These are phyloP conservation scores for Torymus texanus DNA, from an alignment of 2,888 invertebrate genomes.

Conservation along the genomic window DNA sequence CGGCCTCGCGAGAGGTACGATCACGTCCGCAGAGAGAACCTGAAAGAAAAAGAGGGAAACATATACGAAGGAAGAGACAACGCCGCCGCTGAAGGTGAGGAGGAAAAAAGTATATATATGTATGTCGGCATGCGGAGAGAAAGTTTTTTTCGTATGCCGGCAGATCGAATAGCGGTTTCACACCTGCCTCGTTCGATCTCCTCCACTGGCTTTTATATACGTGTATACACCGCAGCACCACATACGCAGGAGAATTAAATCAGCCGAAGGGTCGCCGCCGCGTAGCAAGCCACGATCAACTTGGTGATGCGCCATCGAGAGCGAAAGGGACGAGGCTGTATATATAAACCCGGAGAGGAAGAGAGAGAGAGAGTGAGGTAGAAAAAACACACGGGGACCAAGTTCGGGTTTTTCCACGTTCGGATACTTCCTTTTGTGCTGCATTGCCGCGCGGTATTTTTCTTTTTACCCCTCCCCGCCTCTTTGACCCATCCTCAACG, in stretches of 20 bases:
- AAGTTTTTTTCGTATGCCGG: slow-evolving; percentile 9
- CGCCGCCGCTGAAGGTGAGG: too few species aligned
- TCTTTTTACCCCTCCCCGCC: slow-evolving; percentile 11
- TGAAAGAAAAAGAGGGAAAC: not conserved
- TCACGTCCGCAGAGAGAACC: not conserved
- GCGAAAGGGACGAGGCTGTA: not conserved
- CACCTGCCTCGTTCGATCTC: slow-evolving; percentile 43
- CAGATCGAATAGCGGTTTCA: slow-evolving; percentile 39
- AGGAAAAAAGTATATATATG: too few species aligned
- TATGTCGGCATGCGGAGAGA: slow-evolving; percentile 4
- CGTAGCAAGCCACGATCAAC: too few species aligned
- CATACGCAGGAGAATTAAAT: slow-evolving; percentile 58
- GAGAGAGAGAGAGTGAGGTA: slow-evolving; percentile 40
- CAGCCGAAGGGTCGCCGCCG: slow-evolving; percentile 24
- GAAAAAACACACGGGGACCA: slow-evolving; percentile 34
- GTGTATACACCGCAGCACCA: not conserved
- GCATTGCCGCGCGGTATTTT: slow-evolving; percentile 20
- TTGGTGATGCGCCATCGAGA: not conserved
- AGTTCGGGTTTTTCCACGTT: slow-evolving; percentile 36
- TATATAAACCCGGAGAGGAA: not conserved
- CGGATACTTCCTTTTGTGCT: slow-evolving; percentile 36
- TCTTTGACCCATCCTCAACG: not conserved
- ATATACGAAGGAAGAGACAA: not conserved
- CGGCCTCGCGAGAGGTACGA: slow-evolving; percentile 6
- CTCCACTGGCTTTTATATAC: not conserved